Percentiles rank a stretch among this genome's conserved stretches.
phyloP scores from a whole-genome alignment of 2,113 vertebrate genomes.

The Sarotherodon lohbergeri region DNA sequence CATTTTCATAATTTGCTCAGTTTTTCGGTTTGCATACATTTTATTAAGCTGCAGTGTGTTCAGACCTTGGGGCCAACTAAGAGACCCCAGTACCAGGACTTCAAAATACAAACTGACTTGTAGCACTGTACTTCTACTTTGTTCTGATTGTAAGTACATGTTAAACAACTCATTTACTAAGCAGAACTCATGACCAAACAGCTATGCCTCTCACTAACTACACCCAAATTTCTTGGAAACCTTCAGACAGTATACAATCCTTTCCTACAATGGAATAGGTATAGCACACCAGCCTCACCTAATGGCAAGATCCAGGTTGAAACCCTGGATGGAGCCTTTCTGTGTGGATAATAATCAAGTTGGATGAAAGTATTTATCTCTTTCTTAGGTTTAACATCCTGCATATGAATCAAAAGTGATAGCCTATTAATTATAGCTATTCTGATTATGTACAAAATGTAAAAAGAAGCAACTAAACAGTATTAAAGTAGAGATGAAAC shows the following conservation, averaged over 20 bases:
- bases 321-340: neutral
- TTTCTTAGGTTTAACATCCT: neutral
- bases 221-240: neutral
- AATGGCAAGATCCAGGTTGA: neutral
- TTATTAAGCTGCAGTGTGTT: neutral
- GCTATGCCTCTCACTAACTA: neutral
- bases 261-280: neutral
- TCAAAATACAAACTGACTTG: neutral
- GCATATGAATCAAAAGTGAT: neutral
- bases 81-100: neutral
- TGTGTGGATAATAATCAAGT: neutral
- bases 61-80: neutral
- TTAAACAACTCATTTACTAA: neutral
- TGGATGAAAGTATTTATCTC: neutral
- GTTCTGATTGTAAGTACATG: neutral
- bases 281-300: neutral
- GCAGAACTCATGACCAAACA: neutral
- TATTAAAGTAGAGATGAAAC: neutral
- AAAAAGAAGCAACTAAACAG: neutral
- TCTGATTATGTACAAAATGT: neutral
- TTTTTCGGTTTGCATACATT: neutral
- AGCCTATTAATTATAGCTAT: neutral
- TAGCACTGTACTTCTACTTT: neutral
- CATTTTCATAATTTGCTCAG: neutral
- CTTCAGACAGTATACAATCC: accelerated